Evolutionary conservation across 2,888 invertebrate species (phyloP), one percentile per base, ranked within the genome.

Genomic region (Pantelozetes paolii): DNA sequence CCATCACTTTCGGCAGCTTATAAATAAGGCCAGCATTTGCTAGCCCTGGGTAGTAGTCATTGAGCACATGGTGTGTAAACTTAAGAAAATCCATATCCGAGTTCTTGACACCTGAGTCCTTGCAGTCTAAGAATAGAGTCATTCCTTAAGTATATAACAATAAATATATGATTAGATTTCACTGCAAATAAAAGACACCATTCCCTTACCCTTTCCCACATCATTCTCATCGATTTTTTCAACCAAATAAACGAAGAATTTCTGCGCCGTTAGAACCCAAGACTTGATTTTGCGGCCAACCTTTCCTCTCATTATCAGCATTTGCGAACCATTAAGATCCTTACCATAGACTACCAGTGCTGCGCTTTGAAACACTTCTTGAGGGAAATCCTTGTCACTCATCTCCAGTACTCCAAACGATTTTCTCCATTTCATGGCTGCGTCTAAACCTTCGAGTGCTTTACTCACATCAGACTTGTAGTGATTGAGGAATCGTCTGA

Each of bases 31-130:
- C 42, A 8, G 40, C 40, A 20, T 67, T 67, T 8, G 32, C 67
- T 8, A 67, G 15, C 18, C 67, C 67, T 5, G 67, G 67, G 18
- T 67, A 67, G 20, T 67, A 40, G 67, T 67, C 67, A 20, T 67
- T 40, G 23, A 67, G 32, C 23, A 67, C 23, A 23, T 15, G 18
- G n/a, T 42, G 8, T 1, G 26, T 3, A 15, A 67, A 67, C 15
- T 67, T 20, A 2, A 67, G 6, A 23, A 42, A 42, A 23, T 67
- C 67, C 23, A 40, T 40, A 15, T 67, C 67, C 1, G 67, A 32
- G 15, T 67, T 67, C 40, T 67, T 67, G n/a, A 67, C 9, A 40
- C 67, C 67, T 8, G 67, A 2, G 6, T 23, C 67, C 20, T 42
- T 67, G 23, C 67, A 67, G 67, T 67, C 67, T 42, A 67, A 18